A percentile compares a stretch with the other conserved stretches of the same genome.
Evolutionary conservation across 2,797 vertebrate genomes (phyloP).

Genomic region (Cossypha niveicapilla): DNA sequence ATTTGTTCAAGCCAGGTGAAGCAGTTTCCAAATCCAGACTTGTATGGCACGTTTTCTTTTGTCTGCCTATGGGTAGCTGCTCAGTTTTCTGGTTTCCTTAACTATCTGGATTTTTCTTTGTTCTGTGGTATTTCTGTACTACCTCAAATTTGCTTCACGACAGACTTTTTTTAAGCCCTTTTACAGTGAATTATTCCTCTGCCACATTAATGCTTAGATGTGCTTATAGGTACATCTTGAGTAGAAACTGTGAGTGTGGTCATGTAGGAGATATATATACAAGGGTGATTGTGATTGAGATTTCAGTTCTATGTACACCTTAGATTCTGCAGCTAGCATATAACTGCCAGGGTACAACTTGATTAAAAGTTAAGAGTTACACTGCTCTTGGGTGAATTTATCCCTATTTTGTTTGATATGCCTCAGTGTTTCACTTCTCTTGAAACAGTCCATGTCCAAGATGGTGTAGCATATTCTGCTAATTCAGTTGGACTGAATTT

Average conservation of each 20-base stretch:
- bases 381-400: background rate
- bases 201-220: background rate
- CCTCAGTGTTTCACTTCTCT: background rate
- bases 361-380: background rate
- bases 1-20: background rate
- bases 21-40: background rate
- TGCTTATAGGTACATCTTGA: background rate
- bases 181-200: background rate
- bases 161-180: background rate
- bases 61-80: background rate
- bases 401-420: background rate
- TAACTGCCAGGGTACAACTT: background rate
- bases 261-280: accelerated
- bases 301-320: background rate
- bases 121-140: background rate
- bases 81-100: background rate
- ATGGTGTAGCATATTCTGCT: background rate
- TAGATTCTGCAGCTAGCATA: background rate
- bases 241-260: background rate
- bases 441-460: background rate
- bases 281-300: background rate
- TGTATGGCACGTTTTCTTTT: background rate
- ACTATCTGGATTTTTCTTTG: background rate
- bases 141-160: background rate
- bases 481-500: background rate